Base-by-base conservation (phyloP, 2,113 vertebrate species). In the Phycodurus eques region DNA sequence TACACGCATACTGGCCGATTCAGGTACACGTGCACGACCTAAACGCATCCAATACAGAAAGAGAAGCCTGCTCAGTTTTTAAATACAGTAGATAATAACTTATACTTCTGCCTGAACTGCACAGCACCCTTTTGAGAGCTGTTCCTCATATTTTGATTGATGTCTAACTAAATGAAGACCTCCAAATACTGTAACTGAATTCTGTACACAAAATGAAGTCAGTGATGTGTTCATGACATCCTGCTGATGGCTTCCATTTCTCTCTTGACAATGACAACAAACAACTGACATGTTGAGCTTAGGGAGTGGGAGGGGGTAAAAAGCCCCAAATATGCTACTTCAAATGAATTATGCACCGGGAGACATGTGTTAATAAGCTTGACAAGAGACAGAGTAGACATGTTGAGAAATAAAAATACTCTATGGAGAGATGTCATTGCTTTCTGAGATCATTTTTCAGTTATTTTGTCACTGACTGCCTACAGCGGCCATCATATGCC, bases 321-420 rank as follows among this genome's bases (percentile, higher is more conserved):
- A 60, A 35, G 27, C 46, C 47, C 71, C 70, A 84, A 83, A 87
- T 80, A 67, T 17, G 71, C 71, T 63, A 74, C 80, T 81, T 78
- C 9, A 49, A 44, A 80, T 89, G 60, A 88, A 88, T 88, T 86
- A 86, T 88, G 80, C 72, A 88, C 66, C 20, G 56, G 4, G 4
- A 64, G n/a, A 31, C 73, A 88, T 85, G 35, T 77, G 83, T 73
- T 85, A 87, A 89, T 88, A 79, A 88, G 73, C 73, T 49, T 65
- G 85, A 89, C 78, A 85, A 75, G 74, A 54, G 68, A 85, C 75
- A 76, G 75, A 3, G n/a, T 64, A 68, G 70, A 71, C 69, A 13
- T 79, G 70, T 76, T 71, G 74, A 78, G 53, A 20, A 56, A 56
- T 76, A 82, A 63, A 69, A 39, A 75, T 73, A 44, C 44, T 73